Conservation (phyloP, 2,888 invertebrate species). For the Plutella xylostella region DNA sequence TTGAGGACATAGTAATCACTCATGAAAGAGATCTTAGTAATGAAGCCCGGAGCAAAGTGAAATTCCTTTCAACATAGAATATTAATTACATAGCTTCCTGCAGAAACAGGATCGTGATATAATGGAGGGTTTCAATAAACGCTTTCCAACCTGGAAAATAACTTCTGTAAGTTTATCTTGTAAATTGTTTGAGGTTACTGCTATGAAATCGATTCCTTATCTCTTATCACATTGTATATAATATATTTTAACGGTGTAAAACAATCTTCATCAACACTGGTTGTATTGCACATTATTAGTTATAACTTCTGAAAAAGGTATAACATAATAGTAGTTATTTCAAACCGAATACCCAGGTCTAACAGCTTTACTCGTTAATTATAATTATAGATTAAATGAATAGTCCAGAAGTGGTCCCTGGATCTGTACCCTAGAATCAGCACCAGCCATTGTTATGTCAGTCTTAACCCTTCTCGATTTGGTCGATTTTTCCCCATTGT, state of each 20-base stretch:
- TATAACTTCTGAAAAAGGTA: too few species aligned
- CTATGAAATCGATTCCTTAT: too few species aligned
- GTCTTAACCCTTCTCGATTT: constrained; percentile 19
- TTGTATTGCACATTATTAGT: too few species aligned
- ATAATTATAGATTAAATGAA: constrained; percentile 9
- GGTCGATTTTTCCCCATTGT: constrained; percentile 23
- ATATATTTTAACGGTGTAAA: too few species aligned
- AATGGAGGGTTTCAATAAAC: constrained; percentile 3
- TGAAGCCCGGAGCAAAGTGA: constrained; percentile 8
- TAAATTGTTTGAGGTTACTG: too few species aligned
- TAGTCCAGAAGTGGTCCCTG: neutral
- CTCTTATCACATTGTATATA: too few species aligned
- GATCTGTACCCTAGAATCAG: neutral
- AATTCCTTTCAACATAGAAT: constrained; percentile 11
- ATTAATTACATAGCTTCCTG: constrained; percentile 9
- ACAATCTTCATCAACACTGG: too few species aligned
- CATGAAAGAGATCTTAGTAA: constrained; percentile 5
- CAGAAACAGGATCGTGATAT: constrained; percentile 10
- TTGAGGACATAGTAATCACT: constrained; percentile 3
- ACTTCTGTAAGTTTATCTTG: too few species aligned
- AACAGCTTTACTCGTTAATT: constrained; percentile 7
- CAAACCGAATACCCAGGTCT: neutral
- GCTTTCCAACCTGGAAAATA: neutral
- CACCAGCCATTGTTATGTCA: constrained; percentile 25
- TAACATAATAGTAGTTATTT: too few species aligned